These are phyloP conservation scores for Schrankia costaestrigalis DNA, from an alignment of 2,888 invertebrate genomes.

Conservation along the genomic window DNA sequence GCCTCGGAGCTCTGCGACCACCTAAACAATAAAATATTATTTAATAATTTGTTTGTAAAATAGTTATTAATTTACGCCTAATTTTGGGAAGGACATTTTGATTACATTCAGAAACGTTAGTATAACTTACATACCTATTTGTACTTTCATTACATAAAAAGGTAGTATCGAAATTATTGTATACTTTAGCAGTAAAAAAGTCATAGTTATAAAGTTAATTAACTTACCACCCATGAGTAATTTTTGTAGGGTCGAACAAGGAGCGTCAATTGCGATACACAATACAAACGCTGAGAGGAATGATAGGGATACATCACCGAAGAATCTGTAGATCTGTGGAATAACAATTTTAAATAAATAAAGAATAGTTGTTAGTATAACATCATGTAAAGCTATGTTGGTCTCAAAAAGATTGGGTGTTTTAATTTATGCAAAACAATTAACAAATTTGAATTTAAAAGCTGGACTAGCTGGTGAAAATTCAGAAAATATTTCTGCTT, in stretches of 20 bases:
- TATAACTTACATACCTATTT: too few relatives aligned
- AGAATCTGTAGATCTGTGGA: conserved; percentile 49
- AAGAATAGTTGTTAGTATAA: background rate
- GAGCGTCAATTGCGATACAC: conserved; percentile 54
- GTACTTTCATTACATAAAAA: too few relatives aligned
- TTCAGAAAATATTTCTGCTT: too few relatives aligned
- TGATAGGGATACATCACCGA: conserved; percentile 40
- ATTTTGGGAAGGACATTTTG: background rate
- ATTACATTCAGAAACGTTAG: too few relatives aligned
- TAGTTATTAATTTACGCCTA: background rate
- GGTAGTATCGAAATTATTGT: background rate
- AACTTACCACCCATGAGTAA: conserved; percentile 44
- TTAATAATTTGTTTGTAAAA: background rate
- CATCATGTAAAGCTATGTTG: too few relatives aligned
- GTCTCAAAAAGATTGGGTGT: too few relatives aligned
- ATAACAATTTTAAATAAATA: background rate
- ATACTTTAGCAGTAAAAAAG: background rate
- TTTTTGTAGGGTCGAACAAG: conserved; percentile 57
- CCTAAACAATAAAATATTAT: conserved; percentile 18
- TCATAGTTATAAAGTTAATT: background rate
- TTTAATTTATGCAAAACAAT: too few relatives aligned
- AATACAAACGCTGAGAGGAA: conserved; percentile 46
- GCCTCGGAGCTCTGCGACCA: conserved; percentile 24
- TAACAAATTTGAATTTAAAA: too few relatives aligned
- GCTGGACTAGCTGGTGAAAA: too few relatives aligned